Base-by-base conservation (phyloP, 2,888 invertebrate genomes). In the Encarsia formosa region DNA sequence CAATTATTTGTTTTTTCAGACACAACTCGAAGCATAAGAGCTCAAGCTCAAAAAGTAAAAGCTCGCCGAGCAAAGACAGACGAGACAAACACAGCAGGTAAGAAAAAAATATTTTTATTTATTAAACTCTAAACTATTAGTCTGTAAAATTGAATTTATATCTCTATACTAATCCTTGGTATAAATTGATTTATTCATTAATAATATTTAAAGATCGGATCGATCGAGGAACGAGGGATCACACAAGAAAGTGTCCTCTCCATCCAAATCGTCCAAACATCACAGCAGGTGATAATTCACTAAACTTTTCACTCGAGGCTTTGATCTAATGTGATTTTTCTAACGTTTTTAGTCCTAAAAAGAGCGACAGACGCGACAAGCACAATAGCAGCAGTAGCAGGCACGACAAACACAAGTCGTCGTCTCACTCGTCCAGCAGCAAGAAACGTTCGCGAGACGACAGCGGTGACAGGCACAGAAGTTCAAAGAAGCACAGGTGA, bases 361-460 rank as follows among this genome's bases (percentile, higher is more conserved):
- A 77, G 61, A 73, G 70, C 56, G 70, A 72, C 49, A 69, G 59
- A 62, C 75, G 69, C 61, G 74, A 74, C 57, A 70, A 65, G 51
- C 63, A 54, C 38, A 61, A 61, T 60, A 66, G 61, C 52, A 65
- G 57, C 61, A 60, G 9, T 74, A 77, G 47, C 45, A 49, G 59
- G 54, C 64, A 59, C 49, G 78, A 78, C 56, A 78, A 78, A 74
- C 68, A 68, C 60, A 72, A 65, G 50, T 73, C 79, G 35, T 78
- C 70, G 40, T 71, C 70, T 39, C 73, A 70, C 20, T 67, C 71
- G 34, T 70, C 81, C 64, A 76, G 72, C 59, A 79, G 79, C 64
- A 83, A 79, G 65, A 91, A 91, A 73, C 82, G 91, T 37, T 81
- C 86, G 32, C 81, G 89, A 20, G 89, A 90, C 54, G 87, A 85